phyloP scores from a whole-genome alignment of 2,797 vertebrate genomes.

The Rhincodon typus region DNA sequence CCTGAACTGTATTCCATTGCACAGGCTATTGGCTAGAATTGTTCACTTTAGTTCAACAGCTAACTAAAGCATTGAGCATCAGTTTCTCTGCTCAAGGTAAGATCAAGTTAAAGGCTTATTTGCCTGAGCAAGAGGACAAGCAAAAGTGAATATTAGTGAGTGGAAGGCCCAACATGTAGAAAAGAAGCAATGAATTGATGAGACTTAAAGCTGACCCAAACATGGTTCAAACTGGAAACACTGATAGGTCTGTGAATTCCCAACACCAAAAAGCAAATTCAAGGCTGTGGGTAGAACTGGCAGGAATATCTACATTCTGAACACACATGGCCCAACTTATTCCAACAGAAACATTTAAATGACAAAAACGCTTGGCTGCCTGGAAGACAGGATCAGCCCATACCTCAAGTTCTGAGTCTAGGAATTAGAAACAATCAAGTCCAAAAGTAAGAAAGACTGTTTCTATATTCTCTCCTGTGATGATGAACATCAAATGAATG shows the following conservation, averaged over 20 bases:
- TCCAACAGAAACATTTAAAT: background rate
- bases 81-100: background rate
- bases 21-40: background rate
- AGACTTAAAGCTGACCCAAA: background rate
- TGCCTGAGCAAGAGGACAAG: background rate
- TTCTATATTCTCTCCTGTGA: background rate
- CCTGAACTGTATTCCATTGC: background rate
- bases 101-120: background rate
- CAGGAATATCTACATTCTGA: background rate
- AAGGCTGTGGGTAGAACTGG: background rate
- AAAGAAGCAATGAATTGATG: background rate
- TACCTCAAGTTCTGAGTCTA: background rate
- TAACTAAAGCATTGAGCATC: background rate
- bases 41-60: background rate
- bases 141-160: background rate
- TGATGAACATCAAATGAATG: background rate
- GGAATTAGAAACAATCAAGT: background rate
- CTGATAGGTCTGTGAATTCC: background rate
- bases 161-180: background rate
- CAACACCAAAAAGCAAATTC: background rate
- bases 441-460: background rate
- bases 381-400: background rate
- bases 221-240: background rate
- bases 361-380: background rate
- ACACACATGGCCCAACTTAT: too few relatives aligned